These are phyloP conservation scores for Fundulus diaphanus DNA, from an alignment of 2,797 vertebrate genomes.

Conservation along the genomic window DNA sequence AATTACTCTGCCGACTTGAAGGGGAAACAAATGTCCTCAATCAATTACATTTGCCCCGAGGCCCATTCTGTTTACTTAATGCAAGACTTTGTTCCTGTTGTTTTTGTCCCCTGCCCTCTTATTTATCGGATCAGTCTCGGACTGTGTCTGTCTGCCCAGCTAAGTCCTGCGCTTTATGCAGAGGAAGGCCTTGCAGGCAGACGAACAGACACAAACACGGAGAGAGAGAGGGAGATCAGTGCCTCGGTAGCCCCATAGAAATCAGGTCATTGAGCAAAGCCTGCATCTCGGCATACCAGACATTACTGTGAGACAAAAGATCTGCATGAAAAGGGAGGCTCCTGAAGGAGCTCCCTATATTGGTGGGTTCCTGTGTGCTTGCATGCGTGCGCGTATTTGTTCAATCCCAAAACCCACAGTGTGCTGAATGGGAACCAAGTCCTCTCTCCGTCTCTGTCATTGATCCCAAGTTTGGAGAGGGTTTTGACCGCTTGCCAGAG, in stretches of 20 bases:
- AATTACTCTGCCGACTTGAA: slow-evolving; percentile 42
- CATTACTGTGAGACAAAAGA: slow-evolving; percentile 82
- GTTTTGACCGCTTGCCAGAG: slow-evolving; percentile 57
- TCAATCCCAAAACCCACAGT: slow-evolving; percentile 50
- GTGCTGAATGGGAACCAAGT: slow-evolving; percentile 58
- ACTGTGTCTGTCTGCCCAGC: slow-evolving; percentile 70
- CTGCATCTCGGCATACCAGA: slow-evolving; percentile 79
- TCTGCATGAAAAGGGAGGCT: slow-evolving; percentile 78
- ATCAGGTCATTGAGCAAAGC: slow-evolving; percentile 81
- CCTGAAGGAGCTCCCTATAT: slow-evolving; percentile 60
- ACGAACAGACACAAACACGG: slow-evolving; percentile 33
- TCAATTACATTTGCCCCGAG: slow-evolving; percentile 54
- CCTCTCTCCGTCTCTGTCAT: slow-evolving; percentile 35
- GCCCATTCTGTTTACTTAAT: slow-evolving; percentile 71
- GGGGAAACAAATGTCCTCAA: slow-evolving; percentile 58
- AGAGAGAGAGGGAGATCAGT: slow-evolving; percentile 17
- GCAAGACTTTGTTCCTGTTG: slow-evolving; percentile 28
- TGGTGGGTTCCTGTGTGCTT: slow-evolving; percentile 35
- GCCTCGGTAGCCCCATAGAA: slow-evolving; percentile 69
- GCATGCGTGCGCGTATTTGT: slow-evolving; percentile 45
- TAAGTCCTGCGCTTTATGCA: slow-evolving; percentile 75
- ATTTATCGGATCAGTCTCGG: slow-evolving; percentile 69
- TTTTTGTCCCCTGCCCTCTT: slow-evolving; percentile 60
- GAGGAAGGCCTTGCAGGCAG: slow-evolving; percentile 71
- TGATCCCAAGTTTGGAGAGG: slow-evolving; percentile 67